A percentile compares a stretch with the other conserved stretches of the same genome.
Evolutionary conservation across 2,113 vertebrate species (phyloP).

Genomic region (Ictalurus punctatus): DNA sequence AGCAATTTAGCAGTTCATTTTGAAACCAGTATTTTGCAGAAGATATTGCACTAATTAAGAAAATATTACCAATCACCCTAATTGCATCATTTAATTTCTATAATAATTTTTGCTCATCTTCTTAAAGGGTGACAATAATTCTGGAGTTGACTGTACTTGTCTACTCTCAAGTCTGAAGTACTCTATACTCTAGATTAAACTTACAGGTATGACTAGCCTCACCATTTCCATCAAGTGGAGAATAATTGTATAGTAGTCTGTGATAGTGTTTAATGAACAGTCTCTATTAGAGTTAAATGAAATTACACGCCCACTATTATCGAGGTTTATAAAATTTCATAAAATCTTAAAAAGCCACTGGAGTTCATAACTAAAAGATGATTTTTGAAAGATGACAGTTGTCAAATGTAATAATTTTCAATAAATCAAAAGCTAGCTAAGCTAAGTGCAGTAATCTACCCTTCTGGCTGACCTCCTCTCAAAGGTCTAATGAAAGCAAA

Average conservation of each 20-base stretch:
- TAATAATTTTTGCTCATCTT: not conserved
- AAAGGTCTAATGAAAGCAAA: not conserved
- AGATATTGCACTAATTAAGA: not conserved
- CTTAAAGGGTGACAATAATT: not conserved
- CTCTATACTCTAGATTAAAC: not conserved
- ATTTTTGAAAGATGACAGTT: constrained; percentile 43
- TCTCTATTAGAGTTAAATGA: constrained; percentile 39
- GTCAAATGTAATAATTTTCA: constrained; percentile 53
- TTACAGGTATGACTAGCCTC: not conserved
- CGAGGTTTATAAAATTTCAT: constrained; percentile 60
- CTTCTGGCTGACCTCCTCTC: not conserved
- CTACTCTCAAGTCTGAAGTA: not conserved
- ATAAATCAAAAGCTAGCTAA: constrained; percentile 42
- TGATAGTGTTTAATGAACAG: constrained; percentile 46
- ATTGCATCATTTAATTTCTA: not conserved
- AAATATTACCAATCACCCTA: not conserved
- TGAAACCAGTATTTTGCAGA: not conserved
- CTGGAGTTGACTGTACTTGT: not conserved
- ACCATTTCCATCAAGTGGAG: not conserved
- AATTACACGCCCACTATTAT: constrained; percentile 45
- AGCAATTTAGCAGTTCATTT: not conserved
- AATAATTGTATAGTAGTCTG: not conserved
- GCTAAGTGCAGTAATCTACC: not conserved
- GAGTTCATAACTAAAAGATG: constrained; percentile 35
- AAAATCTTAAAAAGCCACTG: constrained; percentile 65